Evolutionary conservation across 2,888 invertebrate genomes (phyloP), one percentile per base, ranked within the genome.

Genomic region (Sussaba pulchella): DNA sequence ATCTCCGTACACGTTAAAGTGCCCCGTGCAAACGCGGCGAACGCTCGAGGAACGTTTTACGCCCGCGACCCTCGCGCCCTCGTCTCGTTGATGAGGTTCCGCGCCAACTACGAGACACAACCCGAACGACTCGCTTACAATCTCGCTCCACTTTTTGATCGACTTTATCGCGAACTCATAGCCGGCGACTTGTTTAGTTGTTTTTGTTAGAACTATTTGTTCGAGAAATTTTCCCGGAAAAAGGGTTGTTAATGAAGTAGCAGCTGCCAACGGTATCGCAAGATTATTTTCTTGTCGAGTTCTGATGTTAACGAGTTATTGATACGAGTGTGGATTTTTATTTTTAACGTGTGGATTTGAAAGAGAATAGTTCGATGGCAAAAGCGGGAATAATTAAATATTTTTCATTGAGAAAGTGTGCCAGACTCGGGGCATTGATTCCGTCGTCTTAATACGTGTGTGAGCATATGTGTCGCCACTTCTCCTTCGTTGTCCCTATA

Each of bases 11-110:
- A 31, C 59, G 24, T 31, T 39, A 78, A 74, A 77, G 70, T 67
- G 47, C 61, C 39, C 59, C 6, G 52, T 52, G 71, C 47, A 66
- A 77, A 59, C 63, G 63, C 75, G 67, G 39, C 59, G 47, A 61
- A 61, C 47, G 83, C 85, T 31, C 76, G 75, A 76, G 71, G 70
- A 82, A 82, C 86, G 84, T 82, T 86, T 85, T 82, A 86, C 86
- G 84, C 86, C 84, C 85, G 85, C 81, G 79, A 84, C 83, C 82
- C 82, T 83, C 83, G 82, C 75, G n/a, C n/a, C 69, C 82, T 71
- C 69, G 76, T 52, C 74, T 76, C 75, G 61, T 82, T 83, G 82
- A 85, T 82, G 83, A 82, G 81, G n/a, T 54, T 61, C 14, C 72
- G 17, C 54, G 31, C 59, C 24, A 64, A 47, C 54, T n/a, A n/a